phyloP scores from a whole-genome alignment of 2,113 vertebrate genomes.

The Nestor notabilis region DNA sequence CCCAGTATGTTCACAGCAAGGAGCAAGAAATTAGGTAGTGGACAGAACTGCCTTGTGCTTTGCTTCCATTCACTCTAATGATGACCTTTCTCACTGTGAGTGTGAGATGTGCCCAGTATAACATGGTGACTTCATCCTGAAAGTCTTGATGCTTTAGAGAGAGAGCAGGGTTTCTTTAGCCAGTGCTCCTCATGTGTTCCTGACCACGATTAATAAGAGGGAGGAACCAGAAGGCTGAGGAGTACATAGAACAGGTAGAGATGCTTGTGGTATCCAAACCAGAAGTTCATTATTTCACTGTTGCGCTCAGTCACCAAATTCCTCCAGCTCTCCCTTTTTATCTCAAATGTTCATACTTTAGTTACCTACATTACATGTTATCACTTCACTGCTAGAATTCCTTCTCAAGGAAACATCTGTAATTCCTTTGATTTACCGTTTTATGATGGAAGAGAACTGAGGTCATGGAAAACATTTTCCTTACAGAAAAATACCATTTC shows the following conservation, averaged over 20 bases:
- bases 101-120: not conserved
- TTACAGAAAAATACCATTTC: not conserved
- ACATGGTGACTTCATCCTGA: not conserved
- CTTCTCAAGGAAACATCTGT: not conserved
- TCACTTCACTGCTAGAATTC: not conserved
- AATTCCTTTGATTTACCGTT: not conserved
- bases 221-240: not conserved
- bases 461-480: not conserved
- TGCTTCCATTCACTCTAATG: not conserved
- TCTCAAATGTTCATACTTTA: not conserved
- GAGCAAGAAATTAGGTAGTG: not conserved
- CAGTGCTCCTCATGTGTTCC: not conserved
- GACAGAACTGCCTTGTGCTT: rapidly evolving
- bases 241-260: not conserved
- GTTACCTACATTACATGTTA: not conserved
- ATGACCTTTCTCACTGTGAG: not conserved
- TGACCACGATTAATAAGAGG: not conserved
- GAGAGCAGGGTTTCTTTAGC: not conserved
- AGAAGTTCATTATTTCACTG: not conserved
- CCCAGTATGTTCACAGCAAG: not conserved
- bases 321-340: not conserved
- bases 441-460: not conserved
- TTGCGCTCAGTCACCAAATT: not conserved
- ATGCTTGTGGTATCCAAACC: not conserved
- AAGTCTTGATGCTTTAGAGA: not conserved